A percentile compares a stretch with the other conserved stretches of the same genome.
phyloP scores from a whole-genome alignment of 2,888 invertebrate species.

The Parnassius smintheus region DNA sequence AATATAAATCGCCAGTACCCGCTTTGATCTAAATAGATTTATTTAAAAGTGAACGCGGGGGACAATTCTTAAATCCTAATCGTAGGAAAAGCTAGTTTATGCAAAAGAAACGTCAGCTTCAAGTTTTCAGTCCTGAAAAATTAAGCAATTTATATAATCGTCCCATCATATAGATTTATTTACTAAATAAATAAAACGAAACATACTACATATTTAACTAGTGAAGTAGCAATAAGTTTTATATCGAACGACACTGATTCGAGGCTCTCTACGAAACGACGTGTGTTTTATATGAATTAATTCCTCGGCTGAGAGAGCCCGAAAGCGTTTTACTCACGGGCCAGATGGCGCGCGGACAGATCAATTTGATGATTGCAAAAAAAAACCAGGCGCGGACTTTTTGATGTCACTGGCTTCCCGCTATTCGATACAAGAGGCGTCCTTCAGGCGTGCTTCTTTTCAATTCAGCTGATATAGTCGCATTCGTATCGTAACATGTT shows the following conservation, averaged over 20 bases:
- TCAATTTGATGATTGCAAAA: constrained; percentile 81
- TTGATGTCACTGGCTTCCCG: constrained; percentile 61
- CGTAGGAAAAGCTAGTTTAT: too few species aligned
- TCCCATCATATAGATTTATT: neutral
- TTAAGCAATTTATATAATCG: too few species aligned
- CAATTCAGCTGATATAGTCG: constrained; percentile 30
- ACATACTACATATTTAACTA: constrained; percentile 7
- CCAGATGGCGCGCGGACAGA: constrained; percentile 78
- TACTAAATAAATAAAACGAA: constrained; percentile 1
- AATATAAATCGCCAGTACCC: neutral
- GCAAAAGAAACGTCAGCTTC: too few species aligned
- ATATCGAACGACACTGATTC: constrained; percentile 40
- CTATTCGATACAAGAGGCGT: constrained; percentile 41
- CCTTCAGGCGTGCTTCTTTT: constrained; percentile 47
- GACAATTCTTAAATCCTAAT: neutral
- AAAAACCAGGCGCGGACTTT: constrained; percentile 66
- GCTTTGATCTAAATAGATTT: neutral
- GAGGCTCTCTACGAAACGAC: constrained; percentile 47
- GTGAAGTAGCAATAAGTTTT: constrained; percentile 29
- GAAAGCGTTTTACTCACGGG: constrained; percentile 77
- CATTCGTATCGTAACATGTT: constrained; percentile 18
- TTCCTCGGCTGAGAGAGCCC: constrained; percentile 71
- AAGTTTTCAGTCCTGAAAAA: too few species aligned
- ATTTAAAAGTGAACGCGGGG: neutral
- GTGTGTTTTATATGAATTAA: constrained; percentile 79